A percentile compares a stretch with the other conserved stretches of the same genome.
Evolutionary conservation across 2,888 invertebrate genomes (phyloP).

Genomic region (Amblyjoppa proteus): DNA sequence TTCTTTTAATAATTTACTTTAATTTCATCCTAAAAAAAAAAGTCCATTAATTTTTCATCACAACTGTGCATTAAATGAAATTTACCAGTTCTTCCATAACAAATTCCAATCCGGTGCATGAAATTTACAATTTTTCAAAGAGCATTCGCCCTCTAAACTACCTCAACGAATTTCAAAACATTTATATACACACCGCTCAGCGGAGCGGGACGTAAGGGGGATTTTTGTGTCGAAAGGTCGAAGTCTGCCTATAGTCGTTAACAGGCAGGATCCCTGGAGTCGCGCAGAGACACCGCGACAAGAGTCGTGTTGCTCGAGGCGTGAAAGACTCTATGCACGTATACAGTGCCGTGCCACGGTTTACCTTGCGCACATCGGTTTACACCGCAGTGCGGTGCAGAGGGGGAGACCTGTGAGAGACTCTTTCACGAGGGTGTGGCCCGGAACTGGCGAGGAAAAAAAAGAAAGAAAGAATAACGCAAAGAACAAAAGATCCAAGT

Average conservation of each 20-base stretch:
- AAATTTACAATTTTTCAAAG: too few species aligned
- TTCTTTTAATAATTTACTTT: too few species aligned
- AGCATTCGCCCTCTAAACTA: neutral
- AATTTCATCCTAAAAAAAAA: too few species aligned
- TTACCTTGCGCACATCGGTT: conserved; percentile 4
- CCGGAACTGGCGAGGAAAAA: conserved; percentile 41
- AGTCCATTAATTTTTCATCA: too few species aligned
- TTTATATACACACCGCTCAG: neutral
- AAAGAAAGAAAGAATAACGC: conserved; percentile 10
- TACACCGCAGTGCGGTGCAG: neutral
- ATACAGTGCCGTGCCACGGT: neutral
- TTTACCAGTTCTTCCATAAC: too few species aligned
- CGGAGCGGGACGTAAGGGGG: neutral
- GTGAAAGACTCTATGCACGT: conserved; percentile 3
- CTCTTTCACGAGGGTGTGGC: conserved; percentile 57
- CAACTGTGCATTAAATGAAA: too few species aligned
- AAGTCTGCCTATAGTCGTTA: conserved; percentile 33
- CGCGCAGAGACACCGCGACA: neutral
- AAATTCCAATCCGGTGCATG: too few species aligned
- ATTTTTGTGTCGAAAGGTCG: conserved; percentile 35
- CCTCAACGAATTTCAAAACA: neutral
- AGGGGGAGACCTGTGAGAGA: conserved; percentile 4
- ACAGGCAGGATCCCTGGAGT: conserved; percentile 24
- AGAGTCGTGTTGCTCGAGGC: neutral
- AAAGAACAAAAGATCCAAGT: conserved; percentile 7